These are phyloP conservation scores for Hoplostethus mediterraneus DNA, from an alignment of 2,797 vertebrate species.

Conservation along the genomic window DNA sequence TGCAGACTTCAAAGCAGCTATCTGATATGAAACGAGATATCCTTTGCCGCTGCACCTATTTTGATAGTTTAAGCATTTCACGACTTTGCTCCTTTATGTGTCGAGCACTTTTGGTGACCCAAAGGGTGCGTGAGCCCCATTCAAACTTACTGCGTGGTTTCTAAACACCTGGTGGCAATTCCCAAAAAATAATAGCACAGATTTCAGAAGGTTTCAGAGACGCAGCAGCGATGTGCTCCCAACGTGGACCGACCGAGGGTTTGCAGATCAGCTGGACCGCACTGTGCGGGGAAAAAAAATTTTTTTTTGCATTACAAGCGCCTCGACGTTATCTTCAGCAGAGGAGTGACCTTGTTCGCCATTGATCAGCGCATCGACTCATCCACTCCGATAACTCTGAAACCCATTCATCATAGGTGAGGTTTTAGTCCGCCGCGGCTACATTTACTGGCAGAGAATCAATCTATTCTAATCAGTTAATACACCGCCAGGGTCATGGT, in stretches of 20 bases:
- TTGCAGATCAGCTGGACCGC: slow-evolving; percentile 15
- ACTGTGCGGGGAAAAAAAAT: slow-evolving; percentile 19
- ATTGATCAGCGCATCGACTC: slow-evolving; percentile 79
- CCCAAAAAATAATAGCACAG: background rate
- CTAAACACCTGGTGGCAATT: background rate
- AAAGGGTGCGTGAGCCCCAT: background rate
- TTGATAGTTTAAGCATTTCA: slow-evolving; percentile 28
- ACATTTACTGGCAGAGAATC: slow-evolving; percentile 77
- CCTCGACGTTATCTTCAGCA: slow-evolving; percentile 50
- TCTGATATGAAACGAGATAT: slow-evolving; percentile 12
- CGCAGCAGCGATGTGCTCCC: background rate
- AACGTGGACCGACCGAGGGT: background rate
- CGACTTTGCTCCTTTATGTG: slow-evolving; percentile 3
- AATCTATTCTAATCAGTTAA: slow-evolving; percentile 79
- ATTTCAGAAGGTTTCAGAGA: background rate
- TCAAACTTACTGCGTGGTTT: background rate
- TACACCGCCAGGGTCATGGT: slow-evolving; percentile 59
- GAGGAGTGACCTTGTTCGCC: slow-evolving; percentile 66
- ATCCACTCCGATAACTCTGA: slow-evolving; percentile 68
- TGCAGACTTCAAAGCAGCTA: slow-evolving; percentile 57
- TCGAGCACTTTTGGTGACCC: background rate
- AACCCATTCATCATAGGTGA: slow-evolving; percentile 77
- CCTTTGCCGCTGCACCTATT: slow-evolving; percentile 42
- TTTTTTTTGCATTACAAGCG: slow-evolving; percentile 65
- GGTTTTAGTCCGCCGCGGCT: slow-evolving; percentile 54